Evolutionary conservation across 2,797 vertebrate genomes (phyloP).

Genomic region (Myotis findleyi): DNA sequence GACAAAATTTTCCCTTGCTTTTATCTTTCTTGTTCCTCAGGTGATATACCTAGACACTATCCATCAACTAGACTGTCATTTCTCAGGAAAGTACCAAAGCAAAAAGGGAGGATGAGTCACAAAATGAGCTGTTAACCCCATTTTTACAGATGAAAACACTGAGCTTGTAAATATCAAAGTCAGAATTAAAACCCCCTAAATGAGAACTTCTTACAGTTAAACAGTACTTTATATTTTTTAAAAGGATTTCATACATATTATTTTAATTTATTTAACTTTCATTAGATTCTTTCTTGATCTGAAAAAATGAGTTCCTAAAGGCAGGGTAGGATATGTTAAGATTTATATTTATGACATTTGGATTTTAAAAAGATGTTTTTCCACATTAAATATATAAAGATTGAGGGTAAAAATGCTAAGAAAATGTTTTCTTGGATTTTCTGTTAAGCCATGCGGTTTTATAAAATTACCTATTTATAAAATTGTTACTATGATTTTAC

Average conservation of each 20-base stretch:
- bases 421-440: background rate
- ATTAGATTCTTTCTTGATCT: background rate
- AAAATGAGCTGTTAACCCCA: background rate
- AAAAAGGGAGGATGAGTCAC: background rate
- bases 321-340: background rate
- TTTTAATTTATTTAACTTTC: conserved; percentile 25
- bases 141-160: conserved; percentile 20
- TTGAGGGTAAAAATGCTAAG: background rate
- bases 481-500: background rate
- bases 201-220: background rate
- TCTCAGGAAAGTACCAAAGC: background rate
- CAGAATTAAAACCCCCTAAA: background rate
- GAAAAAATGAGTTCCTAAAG: background rate
- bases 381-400: conserved; percentile 11
- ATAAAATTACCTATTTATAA: background rate
- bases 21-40: background rate
- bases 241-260: background rate
- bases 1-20: background rate
- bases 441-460: background rate
- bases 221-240: background rate
- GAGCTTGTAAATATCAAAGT: background rate
- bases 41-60: background rate
- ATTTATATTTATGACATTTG: background rate
- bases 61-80: background rate
- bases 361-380: background rate